These are phyloP conservation scores for Cephalopterus ornatus DNA, from an alignment of 2,113 vertebrate species.

Conservation along the genomic window DNA sequence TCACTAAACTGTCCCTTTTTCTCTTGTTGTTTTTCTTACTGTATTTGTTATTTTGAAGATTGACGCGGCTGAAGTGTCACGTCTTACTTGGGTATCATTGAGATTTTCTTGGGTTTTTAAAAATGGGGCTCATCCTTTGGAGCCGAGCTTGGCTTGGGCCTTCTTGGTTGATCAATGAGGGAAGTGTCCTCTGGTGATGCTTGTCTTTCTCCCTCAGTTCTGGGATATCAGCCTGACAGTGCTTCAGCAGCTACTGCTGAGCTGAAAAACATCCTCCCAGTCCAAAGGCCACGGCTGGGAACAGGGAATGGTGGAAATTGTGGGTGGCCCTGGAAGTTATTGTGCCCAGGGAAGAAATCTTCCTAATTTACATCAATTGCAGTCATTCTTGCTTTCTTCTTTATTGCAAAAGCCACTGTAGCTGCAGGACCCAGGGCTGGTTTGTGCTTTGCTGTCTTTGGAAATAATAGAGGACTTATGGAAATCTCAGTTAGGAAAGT, in stretches of 20 bases:
- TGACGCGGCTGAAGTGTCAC: not conserved
- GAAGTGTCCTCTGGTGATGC: not conserved
- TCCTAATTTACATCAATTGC: not conserved
- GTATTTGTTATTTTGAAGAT: not conserved
- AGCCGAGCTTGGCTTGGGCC: not conserved
- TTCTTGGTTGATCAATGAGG: not conserved
- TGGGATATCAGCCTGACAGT: not conserved
- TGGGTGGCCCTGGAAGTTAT: not conserved
- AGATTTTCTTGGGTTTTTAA: not conserved
- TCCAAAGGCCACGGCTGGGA: not conserved
- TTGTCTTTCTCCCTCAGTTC: not conserved
- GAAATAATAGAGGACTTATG: not conserved
- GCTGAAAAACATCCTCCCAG: not conserved
- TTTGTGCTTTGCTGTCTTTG: not conserved
- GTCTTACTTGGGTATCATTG: fast-evolving
- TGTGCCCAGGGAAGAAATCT: not conserved
- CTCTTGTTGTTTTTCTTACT: not conserved
- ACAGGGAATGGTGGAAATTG: fast-evolving
- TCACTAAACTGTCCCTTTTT: not conserved
- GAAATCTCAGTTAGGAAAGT: not conserved
- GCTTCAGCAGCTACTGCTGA: not conserved
- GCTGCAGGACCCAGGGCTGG: not conserved
- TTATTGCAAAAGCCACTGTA: not conserved
- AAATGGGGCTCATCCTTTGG: not conserved
- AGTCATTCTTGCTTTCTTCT: not conserved